Conservation (phyloP, 2,797 vertebrate genomes). For the Brachyrhaphis roseni region DNA sequence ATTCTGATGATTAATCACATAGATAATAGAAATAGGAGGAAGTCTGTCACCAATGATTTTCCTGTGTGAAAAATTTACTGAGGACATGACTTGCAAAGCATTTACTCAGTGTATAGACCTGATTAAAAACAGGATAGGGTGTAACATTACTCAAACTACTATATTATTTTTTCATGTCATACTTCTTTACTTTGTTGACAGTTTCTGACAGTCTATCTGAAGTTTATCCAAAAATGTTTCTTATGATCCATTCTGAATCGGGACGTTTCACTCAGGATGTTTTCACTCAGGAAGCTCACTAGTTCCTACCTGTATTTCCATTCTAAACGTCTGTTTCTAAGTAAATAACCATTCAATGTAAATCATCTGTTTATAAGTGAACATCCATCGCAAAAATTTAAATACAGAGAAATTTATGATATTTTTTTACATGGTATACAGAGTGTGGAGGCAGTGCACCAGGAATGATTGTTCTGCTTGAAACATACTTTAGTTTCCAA, state of each 20-base stretch:
- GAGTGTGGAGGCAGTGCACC: not conserved
- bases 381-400: not conserved
- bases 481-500: not conserved
- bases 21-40: not conserved
- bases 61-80: not conserved
- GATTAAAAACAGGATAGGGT: not conserved
- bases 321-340: not conserved
- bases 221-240: not conserved
- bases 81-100: not conserved
- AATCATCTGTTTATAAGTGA: not conserved
- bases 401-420: not conserved
- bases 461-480: not conserved
- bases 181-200: not conserved
- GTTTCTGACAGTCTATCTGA: not conserved
- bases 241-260: not conserved
- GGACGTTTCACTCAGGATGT: not conserved
- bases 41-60: not conserved
- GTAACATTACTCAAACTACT: not conserved
- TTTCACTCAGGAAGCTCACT: not conserved
- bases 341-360: not conserved
- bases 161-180: not conserved
- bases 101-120: not conserved
- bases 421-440: not conserved
- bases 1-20: not conserved
- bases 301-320: not conserved